Base-by-base conservation (phyloP, 2,888 invertebrate species). In the Ophion ellenae region DNA sequence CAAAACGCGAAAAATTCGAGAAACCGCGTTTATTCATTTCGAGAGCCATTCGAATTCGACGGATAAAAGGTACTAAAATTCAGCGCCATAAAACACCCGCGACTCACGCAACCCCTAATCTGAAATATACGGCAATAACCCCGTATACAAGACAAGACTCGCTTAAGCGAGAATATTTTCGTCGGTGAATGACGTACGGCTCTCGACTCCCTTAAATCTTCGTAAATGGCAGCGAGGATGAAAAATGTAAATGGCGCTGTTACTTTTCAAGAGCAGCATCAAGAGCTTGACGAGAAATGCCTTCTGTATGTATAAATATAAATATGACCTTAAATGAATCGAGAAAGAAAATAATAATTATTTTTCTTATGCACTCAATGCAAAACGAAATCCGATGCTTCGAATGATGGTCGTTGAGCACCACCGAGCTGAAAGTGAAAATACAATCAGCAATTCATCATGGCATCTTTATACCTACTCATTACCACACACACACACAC, bases 381-480 rank as follows among this genome's bases (percentile, higher is more conserved):
- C 57, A 64, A 40, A 36, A 24, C 40, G 45, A 9, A 57, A 70
- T 76, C 71, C 40, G 76, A 76, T 45, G 78, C 57, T 69, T 14
- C 47, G 81, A 75, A 83, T 80, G 67, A 78, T 83, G 47, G 47
- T 24, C 83, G 80, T 71, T 83, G 76, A 61, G 36, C 53, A 47
- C 63, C 75, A 11, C 63, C 78, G 5, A 80, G 81, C 83, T 83
- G 77, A 69, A 75, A 86, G 67, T 59, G 24, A 86, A 73, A 83
- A 83, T 70, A 83, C 86, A 81, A 86, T 83, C 81, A 45, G 77
- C 91, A 90, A 91, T 92, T 92, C 89, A 87, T 88, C 88, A 80
- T 86, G 78, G 88, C 59, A 67, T 14, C 17, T 47, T 47, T 47
- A 47, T 47, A 14, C 14, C 47, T 47, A 40, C 7, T 17, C 53